These are phyloP conservation scores for Drosophila paracracens DNA, from an alignment of 2,888 invertebrate species.

Conservation along the genomic window DNA sequence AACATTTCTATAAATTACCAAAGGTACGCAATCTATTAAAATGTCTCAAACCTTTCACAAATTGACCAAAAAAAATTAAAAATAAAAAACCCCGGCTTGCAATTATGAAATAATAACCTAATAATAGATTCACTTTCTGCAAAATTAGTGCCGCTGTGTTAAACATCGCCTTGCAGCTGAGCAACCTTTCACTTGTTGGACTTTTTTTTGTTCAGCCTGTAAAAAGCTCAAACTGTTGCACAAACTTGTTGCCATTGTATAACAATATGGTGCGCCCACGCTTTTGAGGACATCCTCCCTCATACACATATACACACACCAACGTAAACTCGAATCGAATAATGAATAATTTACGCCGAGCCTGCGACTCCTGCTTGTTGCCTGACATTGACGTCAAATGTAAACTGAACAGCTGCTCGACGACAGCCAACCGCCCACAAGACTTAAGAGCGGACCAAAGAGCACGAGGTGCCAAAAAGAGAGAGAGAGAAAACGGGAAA, in stretches of 20 bases:
- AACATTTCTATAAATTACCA: neutral
- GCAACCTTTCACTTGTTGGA: slow-evolving; percentile 7
- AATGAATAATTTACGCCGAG: slow-evolving; percentile 72
- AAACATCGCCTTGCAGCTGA: slow-evolving; percentile 14
- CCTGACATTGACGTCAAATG: slow-evolving; percentile 72
- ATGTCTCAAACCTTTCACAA: neutral
- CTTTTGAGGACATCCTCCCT: slow-evolving; percentile 14
- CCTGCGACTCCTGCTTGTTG: slow-evolving; percentile 53
- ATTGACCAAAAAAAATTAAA: neutral
- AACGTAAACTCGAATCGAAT: slow-evolving; percentile 64
- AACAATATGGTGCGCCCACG: slow-evolving; percentile 76
- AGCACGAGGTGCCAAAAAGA: slow-evolving; percentile 42
- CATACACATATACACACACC: slow-evolving; percentile 1
- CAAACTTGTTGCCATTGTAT: slow-evolving; percentile 55
- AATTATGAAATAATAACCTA: neutral
- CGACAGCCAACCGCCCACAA: slow-evolving; percentile 60
- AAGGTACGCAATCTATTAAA: neutral
- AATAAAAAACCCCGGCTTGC: neutral
- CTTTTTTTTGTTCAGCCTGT: slow-evolving; percentile 18
- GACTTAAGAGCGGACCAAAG: slow-evolving; percentile 52
- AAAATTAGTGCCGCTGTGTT: slow-evolving; percentile 7
- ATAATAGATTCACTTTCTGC: slow-evolving; percentile 1
- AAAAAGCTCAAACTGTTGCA: slow-evolving; percentile 67
- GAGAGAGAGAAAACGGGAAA: slow-evolving; percentile 30
- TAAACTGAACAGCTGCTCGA: slow-evolving; percentile 60